phyloP scores from a whole-genome alignment of 2,797 vertebrate genomes.

The Danio jaintianensis region DNA sequence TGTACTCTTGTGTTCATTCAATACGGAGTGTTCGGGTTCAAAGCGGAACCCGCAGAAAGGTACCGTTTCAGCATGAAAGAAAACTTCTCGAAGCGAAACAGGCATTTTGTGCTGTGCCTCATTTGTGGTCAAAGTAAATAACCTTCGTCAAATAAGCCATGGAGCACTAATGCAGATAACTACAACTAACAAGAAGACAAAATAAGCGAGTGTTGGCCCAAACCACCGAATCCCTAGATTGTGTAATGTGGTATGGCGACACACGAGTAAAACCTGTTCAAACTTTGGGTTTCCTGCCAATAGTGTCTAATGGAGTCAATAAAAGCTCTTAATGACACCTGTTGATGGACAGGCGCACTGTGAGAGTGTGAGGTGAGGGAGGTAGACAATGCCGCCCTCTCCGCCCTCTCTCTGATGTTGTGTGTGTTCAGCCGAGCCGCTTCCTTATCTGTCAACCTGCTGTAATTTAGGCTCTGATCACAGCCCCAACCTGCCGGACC shows the following conservation, averaged over 20 bases:
- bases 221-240: constrained; percentile 21
- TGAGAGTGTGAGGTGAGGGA: constrained; percentile 38
- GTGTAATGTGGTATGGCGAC: background rate
- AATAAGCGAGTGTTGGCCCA: constrained; percentile 16
- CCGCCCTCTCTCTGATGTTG: constrained; percentile 47
- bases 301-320: constrained; percentile 33
- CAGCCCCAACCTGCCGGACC: constrained; percentile 52
- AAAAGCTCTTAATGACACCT: constrained; percentile 36
- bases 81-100: constrained; percentile 57
- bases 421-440: constrained; percentile 30
- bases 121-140: constrained; percentile 62
- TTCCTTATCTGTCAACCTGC: constrained; percentile 59
- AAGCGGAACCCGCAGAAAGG: constrained; percentile 52
- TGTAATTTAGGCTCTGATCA: constrained; percentile 53
- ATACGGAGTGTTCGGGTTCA: constrained; percentile 53
- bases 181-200: constrained; percentile 13
- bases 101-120: constrained; percentile 55
- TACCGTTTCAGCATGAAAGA: constrained; percentile 55
- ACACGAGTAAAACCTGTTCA: constrained; percentile 38
- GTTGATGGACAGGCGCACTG: constrained; percentile 50
- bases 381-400: constrained; percentile 22
- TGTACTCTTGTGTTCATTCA: constrained; percentile 47
- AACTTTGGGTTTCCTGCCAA: constrained; percentile 35
- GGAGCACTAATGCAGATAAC: constrained; percentile 8
- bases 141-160: constrained; percentile 22